Percentiles rank a stretch among this genome's conserved stretches.
These are phyloP conservation scores for Sminthurides aquaticus DNA, from an alignment of 2,888 invertebrate genomes.

Conservation along the genomic window DNA sequence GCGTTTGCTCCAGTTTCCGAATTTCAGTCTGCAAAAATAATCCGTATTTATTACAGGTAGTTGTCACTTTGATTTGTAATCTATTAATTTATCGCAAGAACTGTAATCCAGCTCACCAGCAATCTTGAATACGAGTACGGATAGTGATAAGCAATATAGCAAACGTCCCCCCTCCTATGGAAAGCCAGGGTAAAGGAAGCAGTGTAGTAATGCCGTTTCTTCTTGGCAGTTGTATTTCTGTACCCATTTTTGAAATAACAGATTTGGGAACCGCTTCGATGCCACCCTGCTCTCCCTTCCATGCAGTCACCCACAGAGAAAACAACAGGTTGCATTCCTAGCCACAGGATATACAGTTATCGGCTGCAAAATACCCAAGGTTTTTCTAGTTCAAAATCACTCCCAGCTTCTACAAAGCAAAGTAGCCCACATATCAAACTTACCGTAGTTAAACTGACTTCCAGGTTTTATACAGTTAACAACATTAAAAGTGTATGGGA, in stretches of 20 bases:
- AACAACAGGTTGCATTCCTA: slow-evolving; percentile 76
- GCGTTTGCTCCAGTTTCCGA: slow-evolving; percentile 52
- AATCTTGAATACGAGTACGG: slow-evolving; percentile 75
- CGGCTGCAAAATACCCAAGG: neutral
- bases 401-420: neutral
- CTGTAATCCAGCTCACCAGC: slow-evolving; percentile 53
- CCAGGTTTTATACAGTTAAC: slow-evolving; percentile 79
- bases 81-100: neutral
- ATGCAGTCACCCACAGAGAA: slow-evolving; percentile 71
- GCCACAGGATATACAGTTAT: neutral
- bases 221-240: slow-evolving; percentile 54
- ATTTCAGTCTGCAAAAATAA: slow-evolving; percentile 55
- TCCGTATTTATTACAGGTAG: slow-evolving; percentile 5
- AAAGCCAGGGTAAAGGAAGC: slow-evolving; percentile 71
- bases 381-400: neutral
- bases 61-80: neutral
- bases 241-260: slow-evolving; percentile 72
- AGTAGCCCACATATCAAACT: slow-evolving; percentile 20
- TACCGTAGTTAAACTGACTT: slow-evolving; percentile 75
- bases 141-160: slow-evolving; percentile 79
- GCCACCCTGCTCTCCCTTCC: slow-evolving; percentile 43
- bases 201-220: slow-evolving; percentile 60
- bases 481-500: slow-evolving; percentile 72
- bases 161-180: slow-evolving; percentile 65
- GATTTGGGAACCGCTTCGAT: slow-evolving; percentile 64